Base-by-base conservation (phyloP, 2,888 invertebrate genomes). In the Catocala nupta region DNA sequence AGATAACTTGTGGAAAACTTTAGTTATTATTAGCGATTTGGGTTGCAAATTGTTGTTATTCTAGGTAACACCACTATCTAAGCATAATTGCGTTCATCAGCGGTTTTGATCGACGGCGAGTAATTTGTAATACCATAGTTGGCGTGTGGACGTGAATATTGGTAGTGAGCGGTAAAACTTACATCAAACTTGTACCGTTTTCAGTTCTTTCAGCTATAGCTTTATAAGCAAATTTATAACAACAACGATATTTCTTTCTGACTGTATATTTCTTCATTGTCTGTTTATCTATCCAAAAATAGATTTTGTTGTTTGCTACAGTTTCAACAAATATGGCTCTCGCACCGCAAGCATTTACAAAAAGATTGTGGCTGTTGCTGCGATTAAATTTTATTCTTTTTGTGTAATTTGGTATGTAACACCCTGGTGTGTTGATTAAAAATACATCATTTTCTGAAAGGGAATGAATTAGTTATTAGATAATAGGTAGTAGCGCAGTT, bases 351-450 rank as follows among this genome's bases (percentile, higher is more conserved):
- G 71, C 63, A 25, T 62, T 59, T 2, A 79, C 72, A 5, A 34
- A 12, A 33, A 72, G 47, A 7, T 68, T 43, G 68, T 71, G 53
- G 65, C 80, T 79, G 48, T 5, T 1, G 11, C 5, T 53, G 11
- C 11, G 10, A 42, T 66, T 73, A 59, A 83, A 82, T 57, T 72
- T 59, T 25, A 84, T 62, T 12, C 73, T 81, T 66, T 82, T 85
- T 33, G 68, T 71, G 65, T 86, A 90, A 64, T 89, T 86, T 42
- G 89, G 90, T 71, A 90, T 89, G 16, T 64, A 68, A 63, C 90
- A 90, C 34, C 89, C 89, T 36, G 82, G 77, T 13, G 90, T 90
- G 51, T 87, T 80, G 48, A 90, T 79, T 44, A 90, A 69, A 44
- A 71, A 87, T 9, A 59, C 57, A 16, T 66, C 25, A 13, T 50